These are phyloP conservation scores for Chaetorhynchus papuensis DNA, from an alignment of 2,113 vertebrate species.

Conservation along the genomic window DNA sequence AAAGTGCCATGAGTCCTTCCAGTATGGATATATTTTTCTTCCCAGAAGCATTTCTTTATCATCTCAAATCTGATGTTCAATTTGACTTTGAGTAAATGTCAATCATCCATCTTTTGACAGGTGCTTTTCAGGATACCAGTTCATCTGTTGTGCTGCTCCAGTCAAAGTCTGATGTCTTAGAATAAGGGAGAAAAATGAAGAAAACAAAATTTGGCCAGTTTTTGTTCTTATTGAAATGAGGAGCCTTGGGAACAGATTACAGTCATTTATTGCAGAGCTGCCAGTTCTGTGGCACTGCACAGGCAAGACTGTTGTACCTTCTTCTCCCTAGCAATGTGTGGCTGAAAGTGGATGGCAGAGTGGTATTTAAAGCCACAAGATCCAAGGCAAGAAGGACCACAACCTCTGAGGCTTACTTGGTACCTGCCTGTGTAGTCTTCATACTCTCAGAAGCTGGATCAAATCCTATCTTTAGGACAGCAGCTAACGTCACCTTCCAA, in stretches of 20 bases:
- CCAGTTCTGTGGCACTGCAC: background rate
- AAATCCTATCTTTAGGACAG: slow-evolving; percentile 42
- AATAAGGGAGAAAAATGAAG: background rate
- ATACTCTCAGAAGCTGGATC: slow-evolving; percentile 5
- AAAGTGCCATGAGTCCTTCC: background rate
- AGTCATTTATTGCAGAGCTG: background rate
- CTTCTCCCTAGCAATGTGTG: background rate
- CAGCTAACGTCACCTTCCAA: slow-evolving; percentile 40
- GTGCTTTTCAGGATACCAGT: background rate
- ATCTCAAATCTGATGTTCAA: background rate
- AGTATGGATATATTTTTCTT: background rate
- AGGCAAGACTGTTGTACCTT: background rate
- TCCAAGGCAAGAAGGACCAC: background rate
- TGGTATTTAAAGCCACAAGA: background rate
- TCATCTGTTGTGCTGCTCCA: background rate
- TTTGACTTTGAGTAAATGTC: background rate
- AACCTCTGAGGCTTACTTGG: background rate
- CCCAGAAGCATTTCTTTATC: background rate
- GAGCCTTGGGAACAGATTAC: background rate
- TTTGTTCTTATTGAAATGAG: background rate
- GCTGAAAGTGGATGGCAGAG: background rate
- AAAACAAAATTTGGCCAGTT: background rate
- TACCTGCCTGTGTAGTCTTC: background rate
- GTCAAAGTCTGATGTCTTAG: background rate
- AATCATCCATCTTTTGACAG: background rate